Percentiles rank a stretch among this genome's conserved stretches.
Conservation (phyloP, 2,797 vertebrate genomes). For the Labroides dimidiatus region DNA sequence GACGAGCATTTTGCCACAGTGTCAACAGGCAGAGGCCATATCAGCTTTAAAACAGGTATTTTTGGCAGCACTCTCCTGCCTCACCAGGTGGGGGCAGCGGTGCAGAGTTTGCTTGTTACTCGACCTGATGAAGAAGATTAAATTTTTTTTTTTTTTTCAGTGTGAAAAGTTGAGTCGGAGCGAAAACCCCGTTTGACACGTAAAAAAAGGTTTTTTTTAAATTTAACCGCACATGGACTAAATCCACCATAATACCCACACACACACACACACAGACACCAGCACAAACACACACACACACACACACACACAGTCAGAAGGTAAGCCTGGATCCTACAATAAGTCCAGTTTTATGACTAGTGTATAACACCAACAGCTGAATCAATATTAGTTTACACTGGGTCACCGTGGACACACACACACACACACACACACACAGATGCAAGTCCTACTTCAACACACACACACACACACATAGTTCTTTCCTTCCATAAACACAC, state of each 20-base stretch:
- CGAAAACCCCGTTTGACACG: slow-evolving; percentile 49
- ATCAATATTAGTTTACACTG: slow-evolving; percentile 84
- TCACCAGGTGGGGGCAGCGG: slow-evolving; percentile 8
- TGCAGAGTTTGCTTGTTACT: fast-evolving
- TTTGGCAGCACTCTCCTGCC: not conserved
- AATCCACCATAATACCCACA: slow-evolving; percentile 37
- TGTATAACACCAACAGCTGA: slow-evolving; percentile 82
- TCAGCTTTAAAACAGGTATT: no score
- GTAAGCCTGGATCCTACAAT: slow-evolving; percentile 76
- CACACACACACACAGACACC: slow-evolving; percentile 12
- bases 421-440: slow-evolving; percentile 40
- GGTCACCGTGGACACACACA: slow-evolving; percentile 74
- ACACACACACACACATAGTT: slow-evolving; percentile 2
- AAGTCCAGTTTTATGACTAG: slow-evolving; percentile 82
- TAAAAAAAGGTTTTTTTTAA: slow-evolving; percentile 38
- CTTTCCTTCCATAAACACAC: slow-evolving; percentile 43
- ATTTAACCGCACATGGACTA: slow-evolving; percentile 40
- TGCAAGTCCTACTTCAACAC: not conserved
- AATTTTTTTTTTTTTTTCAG: not conserved
- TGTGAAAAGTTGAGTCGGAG: slow-evolving; percentile 31
- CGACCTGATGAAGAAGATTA: not conserved
- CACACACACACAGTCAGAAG: slow-evolving; percentile 48
- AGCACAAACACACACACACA: slow-evolving; percentile 13
- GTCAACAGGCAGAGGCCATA: no score
- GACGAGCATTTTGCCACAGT: no score